Conservation (phyloP, 2,113 vertebrate species). For the Melozone crissalis region DNA sequence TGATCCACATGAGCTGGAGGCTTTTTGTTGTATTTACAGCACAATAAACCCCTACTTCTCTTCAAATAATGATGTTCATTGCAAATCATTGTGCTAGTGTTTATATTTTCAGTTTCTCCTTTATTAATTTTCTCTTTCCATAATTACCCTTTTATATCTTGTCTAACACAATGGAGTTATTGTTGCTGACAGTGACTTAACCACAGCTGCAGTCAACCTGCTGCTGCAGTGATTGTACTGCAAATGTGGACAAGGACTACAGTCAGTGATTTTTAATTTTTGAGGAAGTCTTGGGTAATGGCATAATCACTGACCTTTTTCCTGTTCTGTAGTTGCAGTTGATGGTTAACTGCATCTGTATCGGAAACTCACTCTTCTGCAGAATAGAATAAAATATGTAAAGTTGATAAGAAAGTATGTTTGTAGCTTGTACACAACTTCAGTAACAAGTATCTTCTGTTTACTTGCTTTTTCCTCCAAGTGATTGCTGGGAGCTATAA, state of each 20-base stretch:
- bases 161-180: background rate
- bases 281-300: background rate
- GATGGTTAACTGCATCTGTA: background rate
- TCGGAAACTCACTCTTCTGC: background rate
- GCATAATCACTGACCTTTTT: background rate
- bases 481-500: background rate
- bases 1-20: slow-evolving; percentile 42
- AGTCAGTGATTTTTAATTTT: background rate
- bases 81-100: background rate
- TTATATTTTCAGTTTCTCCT: background rate
- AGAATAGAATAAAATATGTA: background rate
- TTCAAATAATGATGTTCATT: slow-evolving; percentile 12
- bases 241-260: background rate
- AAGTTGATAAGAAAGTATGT: background rate
- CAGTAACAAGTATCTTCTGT: background rate
- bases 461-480: background rate
- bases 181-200: background rate
- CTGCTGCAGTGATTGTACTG: background rate
- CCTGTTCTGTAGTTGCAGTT: background rate
- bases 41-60: slow-evolving; percentile 17
- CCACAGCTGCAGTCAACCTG: background rate
- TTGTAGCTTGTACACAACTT: background rate
- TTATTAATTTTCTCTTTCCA: background rate
- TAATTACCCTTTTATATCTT: background rate
- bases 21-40: slow-evolving; percentile 50